phyloP scores from a whole-genome alignment of 2,797 vertebrate species.

The Aulostomus chinensis region DNA sequence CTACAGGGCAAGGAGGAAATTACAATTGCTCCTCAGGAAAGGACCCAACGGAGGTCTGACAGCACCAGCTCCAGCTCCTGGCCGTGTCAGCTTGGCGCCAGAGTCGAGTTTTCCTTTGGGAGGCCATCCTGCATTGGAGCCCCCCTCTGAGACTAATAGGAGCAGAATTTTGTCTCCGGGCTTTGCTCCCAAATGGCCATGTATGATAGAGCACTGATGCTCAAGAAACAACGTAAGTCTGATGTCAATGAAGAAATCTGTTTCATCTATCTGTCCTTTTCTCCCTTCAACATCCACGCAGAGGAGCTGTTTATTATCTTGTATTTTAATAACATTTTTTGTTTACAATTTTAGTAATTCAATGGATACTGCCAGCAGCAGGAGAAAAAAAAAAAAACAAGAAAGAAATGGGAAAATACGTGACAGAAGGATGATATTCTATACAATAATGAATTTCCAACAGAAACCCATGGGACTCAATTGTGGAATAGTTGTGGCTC shows the following conservation, averaged over 20 bases:
- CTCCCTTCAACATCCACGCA: background rate
- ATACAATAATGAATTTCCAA: conserved; percentile 47
- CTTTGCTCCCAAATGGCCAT: conserved; percentile 32
- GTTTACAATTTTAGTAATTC: background rate
- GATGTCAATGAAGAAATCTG: conserved; percentile 21
- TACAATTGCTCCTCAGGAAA: conserved; percentile 41
- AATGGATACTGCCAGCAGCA: conserved; percentile 5
- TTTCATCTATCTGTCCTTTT: background rate
- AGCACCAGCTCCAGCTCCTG: conserved; percentile 33
- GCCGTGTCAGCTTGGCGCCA: conserved; percentile 64
- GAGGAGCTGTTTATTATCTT: background rate
- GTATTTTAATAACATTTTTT: background rate
- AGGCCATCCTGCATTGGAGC: conserved; percentile 68
- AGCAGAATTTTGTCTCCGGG: conserved; percentile 59
- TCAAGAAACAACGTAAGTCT: conserved; percentile 40
- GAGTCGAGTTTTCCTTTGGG: conserved; percentile 61
- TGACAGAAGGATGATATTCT: conserved; percentile 18
- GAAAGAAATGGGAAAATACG: conserved; percentile 19
- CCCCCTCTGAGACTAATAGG: conserved; percentile 60
- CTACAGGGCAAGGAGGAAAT: conserved; percentile 25
- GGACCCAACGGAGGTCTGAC: conserved; percentile 24
- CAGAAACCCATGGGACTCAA: conserved; percentile 50
- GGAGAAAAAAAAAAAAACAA: conserved; percentile 1
- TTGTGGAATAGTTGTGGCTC: conserved; percentile 54
- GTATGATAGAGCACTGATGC: conserved; percentile 26